Conservation (phyloP, 1,140 invertebrate species). For the Drosophila pseudoananassae region DNA sequence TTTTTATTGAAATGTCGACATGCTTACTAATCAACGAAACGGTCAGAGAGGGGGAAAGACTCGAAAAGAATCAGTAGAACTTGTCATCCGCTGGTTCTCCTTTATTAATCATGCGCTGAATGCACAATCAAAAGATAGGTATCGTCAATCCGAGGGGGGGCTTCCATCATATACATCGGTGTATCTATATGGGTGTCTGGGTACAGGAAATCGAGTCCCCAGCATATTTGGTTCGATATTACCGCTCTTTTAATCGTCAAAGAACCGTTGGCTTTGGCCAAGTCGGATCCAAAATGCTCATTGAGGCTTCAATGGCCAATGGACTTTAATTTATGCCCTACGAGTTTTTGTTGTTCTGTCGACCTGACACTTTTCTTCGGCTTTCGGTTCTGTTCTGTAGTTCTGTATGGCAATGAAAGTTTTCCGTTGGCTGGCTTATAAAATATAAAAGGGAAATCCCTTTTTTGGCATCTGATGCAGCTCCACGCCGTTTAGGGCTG, state of each 20-base stretch:
- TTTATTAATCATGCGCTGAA: conserved; percentile 77
- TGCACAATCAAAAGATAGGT: conserved; percentile 37
- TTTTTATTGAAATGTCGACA: conserved; percentile 73
- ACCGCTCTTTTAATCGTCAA: conserved; percentile 22
- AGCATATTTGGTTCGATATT: conserved; percentile 48
- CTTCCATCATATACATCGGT: no score
- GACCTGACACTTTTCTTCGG: conserved; percentile 56
- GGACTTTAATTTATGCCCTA: conserved; percentile 66
- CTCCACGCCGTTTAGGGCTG: conserved; percentile 45
- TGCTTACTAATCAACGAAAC: conserved; percentile 73
- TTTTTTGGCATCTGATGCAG: conserved; percentile 64
- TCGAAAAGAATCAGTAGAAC: conserved; percentile 26
- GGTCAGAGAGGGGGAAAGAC: conserved; percentile 57
- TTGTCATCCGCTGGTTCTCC: conserved; percentile 43
- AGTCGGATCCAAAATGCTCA: conserved; percentile 56
- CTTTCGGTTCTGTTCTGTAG: conserved; percentile 23
- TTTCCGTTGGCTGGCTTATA: conserved; percentile 38
- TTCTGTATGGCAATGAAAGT: conserved; percentile 51
- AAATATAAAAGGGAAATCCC: conserved; percentile 81
- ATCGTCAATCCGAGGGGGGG: background rate
- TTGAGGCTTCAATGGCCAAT: conserved; percentile 46
- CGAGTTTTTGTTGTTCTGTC: conserved; percentile 46
- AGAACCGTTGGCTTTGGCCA: conserved; percentile 57
- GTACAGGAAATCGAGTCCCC: conserved; percentile 74
- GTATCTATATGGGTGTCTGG: background rate